These are phyloP conservation scores for Loris lydekkerianus DNA, from an alignment of 2,797 vertebrate genomes.

Conservation along the genomic window DNA sequence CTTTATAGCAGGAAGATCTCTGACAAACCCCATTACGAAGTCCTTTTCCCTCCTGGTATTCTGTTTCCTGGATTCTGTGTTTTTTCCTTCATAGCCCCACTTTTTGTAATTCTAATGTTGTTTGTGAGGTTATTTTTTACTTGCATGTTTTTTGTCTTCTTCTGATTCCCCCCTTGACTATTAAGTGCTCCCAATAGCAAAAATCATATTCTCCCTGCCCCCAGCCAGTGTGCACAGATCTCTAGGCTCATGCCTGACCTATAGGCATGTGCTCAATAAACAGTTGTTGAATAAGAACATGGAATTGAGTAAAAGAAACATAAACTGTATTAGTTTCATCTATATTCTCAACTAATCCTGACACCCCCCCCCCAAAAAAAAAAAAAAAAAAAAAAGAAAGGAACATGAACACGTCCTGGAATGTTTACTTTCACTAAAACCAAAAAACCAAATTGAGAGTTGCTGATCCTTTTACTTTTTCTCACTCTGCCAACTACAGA, in stretches of 20 bases:
- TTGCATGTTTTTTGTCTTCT: background rate
- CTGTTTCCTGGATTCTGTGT: background rate
- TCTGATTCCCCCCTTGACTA: background rate
- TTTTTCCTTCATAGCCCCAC: background rate
- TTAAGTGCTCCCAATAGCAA: background rate
- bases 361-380: too few relatives aligned
- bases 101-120: background rate
- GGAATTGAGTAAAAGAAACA: background rate
- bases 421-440: background rate
- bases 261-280: background rate
- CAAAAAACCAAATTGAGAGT: background rate
- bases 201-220: background rate
- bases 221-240: background rate
- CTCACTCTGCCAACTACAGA: background rate
- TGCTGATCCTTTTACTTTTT: background rate
- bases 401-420: background rate
- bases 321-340: background rate
- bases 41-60: background rate
- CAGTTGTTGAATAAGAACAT: background rate
- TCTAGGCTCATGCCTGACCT: background rate
- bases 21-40: background rate
- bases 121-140: background rate
- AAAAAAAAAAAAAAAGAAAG: background rate
- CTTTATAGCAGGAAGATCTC: background rate
- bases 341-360: background rate